A percentile compares a stretch with the other conserved stretches of the same genome.
Evolutionary conservation across 2,888 invertebrate species (phyloP).

Genomic region (Cerastis rubricosa): DNA sequence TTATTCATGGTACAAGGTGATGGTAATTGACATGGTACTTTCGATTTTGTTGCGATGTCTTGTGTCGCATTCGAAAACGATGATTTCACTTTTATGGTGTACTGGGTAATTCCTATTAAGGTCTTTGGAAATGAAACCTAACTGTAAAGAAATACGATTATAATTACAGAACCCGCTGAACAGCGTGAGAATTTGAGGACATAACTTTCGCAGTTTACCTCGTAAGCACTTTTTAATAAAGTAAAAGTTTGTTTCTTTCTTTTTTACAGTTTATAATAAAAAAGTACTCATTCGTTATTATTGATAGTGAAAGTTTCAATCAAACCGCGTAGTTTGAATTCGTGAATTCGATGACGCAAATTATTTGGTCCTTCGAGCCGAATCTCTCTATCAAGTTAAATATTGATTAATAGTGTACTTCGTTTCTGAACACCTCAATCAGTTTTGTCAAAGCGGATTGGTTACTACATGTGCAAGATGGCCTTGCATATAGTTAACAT

Average conservation of each 20-base stretch:
- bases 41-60: constrained; percentile 54
- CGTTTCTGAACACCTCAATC: neutral
- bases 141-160: neutral
- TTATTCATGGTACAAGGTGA: constrained; percentile 61
- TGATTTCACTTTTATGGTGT: constrained; percentile 61
- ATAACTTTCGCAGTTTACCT: neutral
- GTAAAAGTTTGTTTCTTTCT: neutral
- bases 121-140: neutral
- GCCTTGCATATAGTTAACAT: constrained; percentile 21
- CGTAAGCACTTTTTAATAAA: neutral
- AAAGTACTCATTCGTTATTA: too few species aligned
- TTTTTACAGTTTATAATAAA: neutral
- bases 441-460: constrained; percentile 17
- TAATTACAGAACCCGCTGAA: neutral
- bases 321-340: neutral
- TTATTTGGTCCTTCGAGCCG: constrained; percentile 5
- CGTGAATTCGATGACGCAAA: neutral
- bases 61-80: constrained; percentile 57
- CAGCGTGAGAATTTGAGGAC: neutral
- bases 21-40: constrained; percentile 63
- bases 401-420: constrained; percentile 10
- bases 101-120: constrained; percentile 4
- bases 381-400: neutral
- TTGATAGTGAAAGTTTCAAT: neutral
- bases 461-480: constrained; percentile 4